Percentiles rank a stretch among this genome's conserved stretches.
Evolutionary conservation across 2,888 invertebrate species (phyloP).

Genomic region (Isoperla grammatica): DNA sequence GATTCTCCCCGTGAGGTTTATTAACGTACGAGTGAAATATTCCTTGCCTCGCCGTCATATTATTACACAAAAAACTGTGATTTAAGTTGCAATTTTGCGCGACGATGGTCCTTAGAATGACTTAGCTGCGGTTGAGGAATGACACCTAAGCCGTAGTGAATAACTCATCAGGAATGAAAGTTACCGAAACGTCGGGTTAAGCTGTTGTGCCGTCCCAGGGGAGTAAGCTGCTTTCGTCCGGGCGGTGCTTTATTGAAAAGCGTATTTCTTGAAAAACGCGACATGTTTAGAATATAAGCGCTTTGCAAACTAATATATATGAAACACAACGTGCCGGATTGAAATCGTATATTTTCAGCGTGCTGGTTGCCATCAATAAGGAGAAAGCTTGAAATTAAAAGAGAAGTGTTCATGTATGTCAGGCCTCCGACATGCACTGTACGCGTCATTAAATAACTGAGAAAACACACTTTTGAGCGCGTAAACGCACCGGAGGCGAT

Average conservation of each 20-base stretch:
- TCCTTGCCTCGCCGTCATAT: conserved; percentile 10
- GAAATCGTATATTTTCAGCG: too few species aligned
- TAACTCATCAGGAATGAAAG: conserved; percentile 2
- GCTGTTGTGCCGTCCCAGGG: conserved; percentile 2
- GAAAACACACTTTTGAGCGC: too few species aligned
- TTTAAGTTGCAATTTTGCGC: conserved; percentile 23
- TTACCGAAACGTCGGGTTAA: neutral
- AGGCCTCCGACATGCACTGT: too few species aligned
- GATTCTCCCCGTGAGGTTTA: conserved; percentile 17
- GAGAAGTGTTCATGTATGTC: too few species aligned
- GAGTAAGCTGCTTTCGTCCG: too few species aligned
- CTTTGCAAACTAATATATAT: too few species aligned
- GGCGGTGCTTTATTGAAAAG: too few species aligned
- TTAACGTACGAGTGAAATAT: conserved; percentile 24
- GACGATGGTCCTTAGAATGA: conserved; percentile 8
- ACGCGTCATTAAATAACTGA: too few species aligned
- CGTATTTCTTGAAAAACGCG: too few species aligned
- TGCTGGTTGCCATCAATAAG: too few species aligned
- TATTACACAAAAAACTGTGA: conserved; percentile 22
- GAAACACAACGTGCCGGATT: neutral
- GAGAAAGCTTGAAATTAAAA: neutral
- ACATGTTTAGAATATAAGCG: neutral
- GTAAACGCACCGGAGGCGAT: too few species aligned
- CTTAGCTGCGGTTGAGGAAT: conserved; percentile 4
- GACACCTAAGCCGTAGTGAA: conserved; percentile 14